phyloP scores from a whole-genome alignment of 1,140 invertebrate species.

The Diprion similis region DNA sequence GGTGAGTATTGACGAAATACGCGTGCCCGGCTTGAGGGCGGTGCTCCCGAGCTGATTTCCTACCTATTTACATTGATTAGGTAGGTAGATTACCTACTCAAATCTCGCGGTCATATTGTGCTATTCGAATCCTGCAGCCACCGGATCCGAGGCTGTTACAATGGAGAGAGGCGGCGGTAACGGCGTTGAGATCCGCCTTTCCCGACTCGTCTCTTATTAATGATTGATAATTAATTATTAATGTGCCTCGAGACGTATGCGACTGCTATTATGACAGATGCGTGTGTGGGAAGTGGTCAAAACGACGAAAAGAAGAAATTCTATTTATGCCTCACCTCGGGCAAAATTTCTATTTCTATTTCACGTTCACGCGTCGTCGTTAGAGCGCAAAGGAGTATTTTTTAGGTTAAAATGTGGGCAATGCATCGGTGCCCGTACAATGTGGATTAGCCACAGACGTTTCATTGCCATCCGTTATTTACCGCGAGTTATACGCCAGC shows the following conservation, averaged over 20 bases:
- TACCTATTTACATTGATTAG: too few species aligned
- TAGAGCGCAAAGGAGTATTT: background rate
- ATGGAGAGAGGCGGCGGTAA: too few species aligned
- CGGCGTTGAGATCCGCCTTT: too few species aligned
- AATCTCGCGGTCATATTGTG: too few species aligned
- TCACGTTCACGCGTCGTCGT: background rate
- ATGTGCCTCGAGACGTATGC: background rate
- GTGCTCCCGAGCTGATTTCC: too few species aligned
- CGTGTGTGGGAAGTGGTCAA: background rate
- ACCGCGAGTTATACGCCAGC: background rate
- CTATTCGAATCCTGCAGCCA: too few species aligned
- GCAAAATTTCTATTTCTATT: conserved; percentile 23
- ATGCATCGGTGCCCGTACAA: too few species aligned
- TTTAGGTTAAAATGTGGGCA: background rate
- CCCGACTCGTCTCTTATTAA: background rate
- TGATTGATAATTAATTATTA: background rate
- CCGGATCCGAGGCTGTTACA: too few species aligned
- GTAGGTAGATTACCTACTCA: too few species aligned
- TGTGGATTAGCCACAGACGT: too few species aligned
- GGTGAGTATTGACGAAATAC: background rate
- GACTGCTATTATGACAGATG: background rate
- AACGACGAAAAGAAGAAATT: conserved; percentile 19
- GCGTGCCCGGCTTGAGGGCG: background rate
- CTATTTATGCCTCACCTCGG: conserved; percentile 13
- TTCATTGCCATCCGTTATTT: background rate